These are phyloP conservation scores for Gobiocypris rarus DNA, from an alignment of 2,113 vertebrate genomes.

Conservation along the genomic window DNA sequence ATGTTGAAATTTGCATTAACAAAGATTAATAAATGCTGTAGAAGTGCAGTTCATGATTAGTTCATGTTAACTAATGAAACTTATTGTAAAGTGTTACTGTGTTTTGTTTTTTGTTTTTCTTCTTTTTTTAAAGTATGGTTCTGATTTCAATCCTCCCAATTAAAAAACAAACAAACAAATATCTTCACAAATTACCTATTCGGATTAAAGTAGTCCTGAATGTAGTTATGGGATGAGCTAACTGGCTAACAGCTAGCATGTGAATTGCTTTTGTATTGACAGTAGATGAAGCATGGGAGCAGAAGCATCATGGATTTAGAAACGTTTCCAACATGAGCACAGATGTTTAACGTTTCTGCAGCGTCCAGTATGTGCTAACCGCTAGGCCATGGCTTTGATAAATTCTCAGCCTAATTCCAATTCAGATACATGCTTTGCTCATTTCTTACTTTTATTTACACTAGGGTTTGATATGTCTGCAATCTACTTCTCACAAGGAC, in stretches of 20 bases:
- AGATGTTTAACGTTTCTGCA: neutral
- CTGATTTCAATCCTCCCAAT: too few relatives aligned
- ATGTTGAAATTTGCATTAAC: too few relatives aligned
- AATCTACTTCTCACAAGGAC: neutral
- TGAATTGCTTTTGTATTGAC: too few relatives aligned
- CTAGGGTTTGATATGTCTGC: neutral
- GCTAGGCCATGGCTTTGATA: neutral
- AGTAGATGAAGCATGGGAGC: neutral
- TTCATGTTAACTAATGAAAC: too few relatives aligned
- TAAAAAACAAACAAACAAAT: too few relatives aligned
- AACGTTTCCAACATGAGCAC: neutral
- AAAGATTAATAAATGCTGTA: too few relatives aligned
- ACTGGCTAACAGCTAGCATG: too few relatives aligned
- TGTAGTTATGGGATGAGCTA: too few relatives aligned
- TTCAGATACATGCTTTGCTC: neutral
- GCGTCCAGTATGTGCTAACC: neutral
- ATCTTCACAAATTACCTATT: neutral
- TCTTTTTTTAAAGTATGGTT: too few relatives aligned
- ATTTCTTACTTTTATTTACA: conserved; percentile 14
- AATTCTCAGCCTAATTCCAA: neutral
- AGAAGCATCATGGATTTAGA: neutral
- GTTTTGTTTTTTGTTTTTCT: too few relatives aligned
- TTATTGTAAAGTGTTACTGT: neutral
- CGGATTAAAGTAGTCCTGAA: too few relatives aligned
- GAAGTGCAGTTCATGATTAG: too few relatives aligned